These are phyloP conservation scores for Eriocheir sinensis DNA, from an alignment of 1,140 invertebrate species.

Conservation along the genomic window DNA sequence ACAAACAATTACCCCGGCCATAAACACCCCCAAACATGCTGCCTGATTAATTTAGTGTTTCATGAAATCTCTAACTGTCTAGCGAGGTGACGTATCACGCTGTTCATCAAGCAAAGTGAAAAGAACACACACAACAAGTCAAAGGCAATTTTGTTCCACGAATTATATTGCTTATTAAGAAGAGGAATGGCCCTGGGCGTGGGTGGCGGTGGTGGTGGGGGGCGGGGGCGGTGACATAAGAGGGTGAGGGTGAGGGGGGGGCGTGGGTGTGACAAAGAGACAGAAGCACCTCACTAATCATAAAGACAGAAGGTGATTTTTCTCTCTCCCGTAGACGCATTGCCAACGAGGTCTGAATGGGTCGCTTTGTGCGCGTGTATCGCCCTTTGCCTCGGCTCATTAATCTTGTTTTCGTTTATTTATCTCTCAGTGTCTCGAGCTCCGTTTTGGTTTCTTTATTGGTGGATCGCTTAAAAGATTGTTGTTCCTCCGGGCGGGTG, in stretches of 20 bases:
- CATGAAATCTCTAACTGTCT: slow-evolving; percentile 24
- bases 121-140: slow-evolving; percentile 22
- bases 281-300: not conserved
- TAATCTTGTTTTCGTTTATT: not conserved
- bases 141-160: not conserved
- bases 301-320: not conserved
- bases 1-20: not conserved
- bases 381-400: not conserved
- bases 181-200: too few relatives aligned
- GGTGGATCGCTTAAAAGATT: too few relatives aligned
- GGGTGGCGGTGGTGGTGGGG: too few relatives aligned
- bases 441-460: too few relatives aligned
- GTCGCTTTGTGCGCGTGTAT: not conserved
- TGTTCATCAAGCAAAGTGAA: not conserved
- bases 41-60: not conserved
- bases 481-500: too few relatives aligned
- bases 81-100: not conserved
- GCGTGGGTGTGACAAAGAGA: too few relatives aligned
- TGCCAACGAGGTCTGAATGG: too few relatives aligned
- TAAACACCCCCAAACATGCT: not conserved
- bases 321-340: not conserved
- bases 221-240: too few relatives aligned
- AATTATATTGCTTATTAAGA: not conserved
- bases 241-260: too few relatives aligned
- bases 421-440: not conserved